These are phyloP conservation scores for Tenualosa thibaudeaui DNA, from an alignment of 2,797 vertebrate species.

Conservation along the genomic window DNA sequence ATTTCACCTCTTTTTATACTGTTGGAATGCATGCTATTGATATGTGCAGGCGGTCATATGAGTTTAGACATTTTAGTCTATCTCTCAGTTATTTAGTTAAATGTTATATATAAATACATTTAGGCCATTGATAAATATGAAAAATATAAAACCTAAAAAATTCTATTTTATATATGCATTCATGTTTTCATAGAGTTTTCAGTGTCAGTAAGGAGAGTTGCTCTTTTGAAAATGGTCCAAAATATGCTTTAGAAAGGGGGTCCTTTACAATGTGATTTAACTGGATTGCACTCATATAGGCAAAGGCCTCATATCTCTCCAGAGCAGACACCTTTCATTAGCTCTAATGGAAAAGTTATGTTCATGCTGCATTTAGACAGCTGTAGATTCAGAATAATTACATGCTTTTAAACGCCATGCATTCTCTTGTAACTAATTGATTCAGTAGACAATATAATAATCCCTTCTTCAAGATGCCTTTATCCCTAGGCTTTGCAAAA, in stretches of 20 bases:
- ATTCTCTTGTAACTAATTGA: slow-evolving; percentile 49
- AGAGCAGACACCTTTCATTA: slow-evolving; percentile 46
- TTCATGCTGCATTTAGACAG: slow-evolving; percentile 40
- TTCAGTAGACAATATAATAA: slow-evolving; percentile 50
- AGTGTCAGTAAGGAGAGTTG: not conserved
- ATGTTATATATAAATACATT: not conserved
- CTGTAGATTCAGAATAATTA: slow-evolving; percentile 41
- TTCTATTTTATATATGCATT: not conserved
- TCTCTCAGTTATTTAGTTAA: no score
- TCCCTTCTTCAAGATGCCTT: slow-evolving; percentile 41
- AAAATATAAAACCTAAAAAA: not conserved
- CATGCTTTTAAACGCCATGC: slow-evolving; percentile 42
- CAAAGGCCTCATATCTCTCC: slow-evolving; percentile 46
- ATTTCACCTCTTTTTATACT: not conserved
- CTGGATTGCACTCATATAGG: slow-evolving; percentile 29
- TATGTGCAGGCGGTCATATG: no score
- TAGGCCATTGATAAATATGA: not conserved
- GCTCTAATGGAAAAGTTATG: slow-evolving; percentile 41
- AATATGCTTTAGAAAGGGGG: slow-evolving; percentile 34
- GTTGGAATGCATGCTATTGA: not conserved
- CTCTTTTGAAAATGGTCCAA: not conserved
- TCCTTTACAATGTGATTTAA: slow-evolving; percentile 25
- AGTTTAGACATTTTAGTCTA: no score
- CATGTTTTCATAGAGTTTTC: not conserved
- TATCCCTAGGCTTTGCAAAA: slow-evolving; percentile 43